Evolutionary conservation across 2,113 vertebrate species (phyloP).

Genomic region (Entelurus aequoreus): DNA sequence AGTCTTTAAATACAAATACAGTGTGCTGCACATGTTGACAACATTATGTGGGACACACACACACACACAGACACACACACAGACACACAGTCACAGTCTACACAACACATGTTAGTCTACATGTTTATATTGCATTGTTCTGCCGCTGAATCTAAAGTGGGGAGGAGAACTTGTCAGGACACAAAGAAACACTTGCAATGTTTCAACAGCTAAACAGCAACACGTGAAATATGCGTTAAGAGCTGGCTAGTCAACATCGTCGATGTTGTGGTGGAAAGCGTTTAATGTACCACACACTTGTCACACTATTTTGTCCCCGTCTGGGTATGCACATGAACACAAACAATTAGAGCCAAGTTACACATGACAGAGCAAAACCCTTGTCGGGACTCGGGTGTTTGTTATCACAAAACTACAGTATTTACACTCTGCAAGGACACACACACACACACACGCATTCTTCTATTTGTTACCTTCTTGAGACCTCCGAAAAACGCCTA

Average conservation of each 20-base stretch:
- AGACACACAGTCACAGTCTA: slow-evolving; percentile 44
- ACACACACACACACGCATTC: background rate
- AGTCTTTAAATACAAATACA: slow-evolving; percentile 26
- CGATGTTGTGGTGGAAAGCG: slow-evolving; percentile 47
- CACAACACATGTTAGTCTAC: slow-evolving; percentile 48
- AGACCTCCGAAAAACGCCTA: too few relatives aligned
- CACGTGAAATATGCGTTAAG: slow-evolving; percentile 54
- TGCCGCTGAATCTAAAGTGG: slow-evolving; percentile 23
- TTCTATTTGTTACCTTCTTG: too few relatives aligned
- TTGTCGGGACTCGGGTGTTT: slow-evolving; percentile 59
- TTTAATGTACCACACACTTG: slow-evolving; percentile 43
- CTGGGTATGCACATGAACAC: slow-evolving; percentile 60
- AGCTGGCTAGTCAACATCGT: slow-evolving; percentile 63
- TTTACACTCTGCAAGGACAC: slow-evolving; percentile 46
- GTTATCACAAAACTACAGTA: slow-evolving; percentile 40
- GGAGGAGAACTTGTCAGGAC: slow-evolving; percentile 14
- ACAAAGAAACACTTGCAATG: slow-evolving; percentile 29
- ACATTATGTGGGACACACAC: slow-evolving; percentile 35
- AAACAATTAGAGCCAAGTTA: slow-evolving; percentile 66
- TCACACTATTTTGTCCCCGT: slow-evolving; percentile 41
- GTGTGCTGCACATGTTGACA: slow-evolving; percentile 27
- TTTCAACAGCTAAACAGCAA: slow-evolving; percentile 60
- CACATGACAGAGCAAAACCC: slow-evolving; percentile 55
- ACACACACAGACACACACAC: slow-evolving; percentile 37
- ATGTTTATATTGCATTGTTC: slow-evolving; percentile 70